phyloP scores from a whole-genome alignment of 2,113 vertebrate species.

The Austrofundulus limnaeus region DNA sequence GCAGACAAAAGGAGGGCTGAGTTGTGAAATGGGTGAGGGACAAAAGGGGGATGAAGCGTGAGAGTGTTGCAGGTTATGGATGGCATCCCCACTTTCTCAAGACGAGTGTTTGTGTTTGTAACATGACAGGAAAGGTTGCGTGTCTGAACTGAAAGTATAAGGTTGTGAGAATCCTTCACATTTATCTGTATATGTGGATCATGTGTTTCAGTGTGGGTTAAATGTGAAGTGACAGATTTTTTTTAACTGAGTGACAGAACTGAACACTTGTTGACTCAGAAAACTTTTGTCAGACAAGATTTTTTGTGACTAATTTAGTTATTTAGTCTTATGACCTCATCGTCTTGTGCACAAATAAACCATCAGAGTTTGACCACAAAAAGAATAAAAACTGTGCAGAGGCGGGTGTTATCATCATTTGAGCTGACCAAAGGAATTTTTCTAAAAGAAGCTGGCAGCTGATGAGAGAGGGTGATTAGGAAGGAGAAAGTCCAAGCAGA shows the following conservation, averaged over 20 bases:
- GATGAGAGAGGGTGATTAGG: constrained; percentile 7
- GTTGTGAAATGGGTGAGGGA: constrained; percentile 22
- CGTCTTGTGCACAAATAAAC: constrained; percentile 2
- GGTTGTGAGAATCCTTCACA: constrained; percentile 10
- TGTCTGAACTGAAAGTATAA: constrained; percentile 10
- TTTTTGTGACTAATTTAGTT: not conserved
- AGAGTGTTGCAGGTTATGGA: constrained; percentile 21
- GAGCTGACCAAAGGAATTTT: constrained; percentile 42
- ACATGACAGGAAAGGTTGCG: constrained; percentile 8
- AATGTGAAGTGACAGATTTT: constrained; percentile 12
- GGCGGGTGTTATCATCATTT: constrained; percentile 37
- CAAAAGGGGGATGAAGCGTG: constrained; percentile 3
- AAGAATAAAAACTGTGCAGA: not conserved
- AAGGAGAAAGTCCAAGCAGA: not conserved
- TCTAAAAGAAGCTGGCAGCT: constrained; percentile 11
- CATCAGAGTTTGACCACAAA: not conserved
- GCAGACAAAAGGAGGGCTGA: constrained; percentile 29
- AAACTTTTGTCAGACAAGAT: not conserved
- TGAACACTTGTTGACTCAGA: not conserved
- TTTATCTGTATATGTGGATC: not conserved
- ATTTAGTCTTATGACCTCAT: constrained; percentile 58
- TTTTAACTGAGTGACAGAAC: constrained; percentile 19
- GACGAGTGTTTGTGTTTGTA: constrained; percentile 19
- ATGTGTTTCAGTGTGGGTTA: not conserved
- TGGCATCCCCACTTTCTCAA: constrained; percentile 11